Evolutionary conservation across 2,888 invertebrate genomes (phyloP).

Genomic region (Pristionchus mayeri): DNA sequence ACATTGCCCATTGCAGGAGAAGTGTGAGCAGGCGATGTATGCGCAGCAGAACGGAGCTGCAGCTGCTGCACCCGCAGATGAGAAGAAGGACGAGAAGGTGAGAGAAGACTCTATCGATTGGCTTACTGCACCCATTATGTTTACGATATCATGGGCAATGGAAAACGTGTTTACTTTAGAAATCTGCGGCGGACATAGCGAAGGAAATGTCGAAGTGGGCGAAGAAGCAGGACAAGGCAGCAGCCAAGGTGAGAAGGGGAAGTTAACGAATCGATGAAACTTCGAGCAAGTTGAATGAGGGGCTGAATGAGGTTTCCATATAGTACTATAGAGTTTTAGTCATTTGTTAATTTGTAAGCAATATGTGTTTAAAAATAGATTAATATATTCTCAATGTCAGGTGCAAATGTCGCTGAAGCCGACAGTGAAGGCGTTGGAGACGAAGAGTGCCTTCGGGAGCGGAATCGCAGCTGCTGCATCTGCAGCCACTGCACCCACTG

Average conservation of each 20-base stretch:
- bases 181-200: conserved; percentile 73
- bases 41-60: not conserved
- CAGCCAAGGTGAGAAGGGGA: conserved; percentile 53
- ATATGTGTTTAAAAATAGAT: not conserved
- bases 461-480: conserved; percentile 24
- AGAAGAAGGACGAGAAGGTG: conserved; percentile 33
- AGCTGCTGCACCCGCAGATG: conserved; percentile 11
- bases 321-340: too few relatives aligned
- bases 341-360: too few relatives aligned
- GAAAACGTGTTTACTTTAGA: too few relatives aligned
- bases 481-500: not conserved
- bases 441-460: conserved; percentile 58
- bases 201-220: conserved; percentile 94
- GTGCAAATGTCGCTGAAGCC: conserved; percentile 58
- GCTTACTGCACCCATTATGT: too few relatives aligned
- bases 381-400: not conserved
- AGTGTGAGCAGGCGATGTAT: conserved; percentile 49
- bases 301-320: too few relatives aligned
- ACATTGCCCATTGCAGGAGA: conserved; percentile 48
- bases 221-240: conserved; percentile 89
- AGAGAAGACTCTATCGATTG: not conserved
- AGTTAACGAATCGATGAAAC: too few relatives aligned
- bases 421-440: conserved; percentile 52
- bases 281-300: too few relatives aligned
- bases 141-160: not conserved